Conservation (phyloP, 2,888 invertebrate species). For the Lithosia quadra region DNA sequence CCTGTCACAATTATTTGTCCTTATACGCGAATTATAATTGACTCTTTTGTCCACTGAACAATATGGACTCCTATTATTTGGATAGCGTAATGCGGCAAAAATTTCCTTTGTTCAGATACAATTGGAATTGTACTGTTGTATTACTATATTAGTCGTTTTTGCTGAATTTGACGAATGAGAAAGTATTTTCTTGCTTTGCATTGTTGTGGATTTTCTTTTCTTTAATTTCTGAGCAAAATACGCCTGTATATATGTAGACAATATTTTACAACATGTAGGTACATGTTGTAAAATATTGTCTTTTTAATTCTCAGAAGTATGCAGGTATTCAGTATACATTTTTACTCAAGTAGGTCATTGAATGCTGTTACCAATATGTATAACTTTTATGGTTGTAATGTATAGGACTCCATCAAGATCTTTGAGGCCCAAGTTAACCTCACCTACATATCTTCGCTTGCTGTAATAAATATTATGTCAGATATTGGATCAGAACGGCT, state of each 20-base stretch:
- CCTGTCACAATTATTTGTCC: conserved; percentile 20
- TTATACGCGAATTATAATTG: conserved; percentile 24
- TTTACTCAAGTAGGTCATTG: too few species aligned
- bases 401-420: too few species aligned
- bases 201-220: not conserved
- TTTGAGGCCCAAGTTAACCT: too few species aligned
- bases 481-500: too few species aligned
- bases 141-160: conserved; percentile 3
- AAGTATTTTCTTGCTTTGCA: conserved; percentile 5
- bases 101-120: conserved; percentile 12
- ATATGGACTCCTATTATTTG: conserved; percentile 16
- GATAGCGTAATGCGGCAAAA: conserved; percentile 19
- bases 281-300: not conserved
- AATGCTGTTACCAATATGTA: too few species aligned
- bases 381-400: too few species aligned
- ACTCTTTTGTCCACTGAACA: conserved; percentile 20
- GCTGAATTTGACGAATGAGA: conserved; percentile 14
- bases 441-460: too few species aligned
- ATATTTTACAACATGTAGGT: too few species aligned
- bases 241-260: not conserved
- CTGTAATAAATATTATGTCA: too few species aligned
- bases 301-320: not conserved
- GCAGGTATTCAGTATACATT: too few species aligned
- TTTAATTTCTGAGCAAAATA: not conserved
- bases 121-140: conserved; percentile 11